A percentile compares a stretch with the other conserved stretches of the same genome.
These are phyloP conservation scores for Notoglanidium macrostoma DNA, from an alignment of 2,797 vertebrate species.

Conservation along the genomic window DNA sequence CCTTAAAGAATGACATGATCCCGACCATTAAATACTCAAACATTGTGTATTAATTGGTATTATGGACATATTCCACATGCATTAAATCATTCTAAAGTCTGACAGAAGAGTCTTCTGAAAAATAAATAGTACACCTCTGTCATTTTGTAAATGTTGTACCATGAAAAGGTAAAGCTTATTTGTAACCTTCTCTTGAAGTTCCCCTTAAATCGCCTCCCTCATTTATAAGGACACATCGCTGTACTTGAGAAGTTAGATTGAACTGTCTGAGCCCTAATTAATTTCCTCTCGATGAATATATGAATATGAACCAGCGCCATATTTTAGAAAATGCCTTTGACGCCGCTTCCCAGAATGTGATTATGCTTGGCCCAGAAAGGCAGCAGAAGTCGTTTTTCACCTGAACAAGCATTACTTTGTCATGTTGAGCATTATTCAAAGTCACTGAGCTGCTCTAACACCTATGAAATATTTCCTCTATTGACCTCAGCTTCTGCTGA, in stretches of 20 bases:
- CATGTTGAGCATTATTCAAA: slow-evolving; percentile 76
- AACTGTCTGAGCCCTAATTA: slow-evolving; percentile 66
- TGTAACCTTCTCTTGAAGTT: slow-evolving; percentile 41
- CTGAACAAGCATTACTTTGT: slow-evolving; percentile 78
- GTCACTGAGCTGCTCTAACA: slow-evolving; percentile 62
- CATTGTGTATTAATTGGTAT: background rate
- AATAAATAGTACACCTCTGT: slow-evolving; percentile 10
- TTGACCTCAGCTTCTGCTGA: slow-evolving; percentile 77
- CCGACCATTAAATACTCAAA: background rate
- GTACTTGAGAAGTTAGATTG: slow-evolving; percentile 76
- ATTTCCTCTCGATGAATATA: slow-evolving; percentile 71
- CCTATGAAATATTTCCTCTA: slow-evolving; percentile 69
- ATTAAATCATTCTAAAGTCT: slow-evolving; percentile 1
- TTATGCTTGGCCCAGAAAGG: slow-evolving; percentile 78
- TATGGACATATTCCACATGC: background rate
- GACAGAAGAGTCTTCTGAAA: background rate
- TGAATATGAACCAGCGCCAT: slow-evolving; percentile 76
- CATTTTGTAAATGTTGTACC: slow-evolving; percentile 23
- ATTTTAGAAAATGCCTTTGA: slow-evolving; percentile 66
- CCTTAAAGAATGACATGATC: background rate
- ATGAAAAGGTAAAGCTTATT: slow-evolving; percentile 28
- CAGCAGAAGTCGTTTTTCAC: slow-evolving; percentile 75
- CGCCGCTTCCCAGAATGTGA: slow-evolving; percentile 69
- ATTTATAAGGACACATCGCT: slow-evolving; percentile 73
- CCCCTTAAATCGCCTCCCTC: slow-evolving; percentile 56